Conservation (phyloP, 2,888 invertebrate species). For the Xanthia icteritia region DNA sequence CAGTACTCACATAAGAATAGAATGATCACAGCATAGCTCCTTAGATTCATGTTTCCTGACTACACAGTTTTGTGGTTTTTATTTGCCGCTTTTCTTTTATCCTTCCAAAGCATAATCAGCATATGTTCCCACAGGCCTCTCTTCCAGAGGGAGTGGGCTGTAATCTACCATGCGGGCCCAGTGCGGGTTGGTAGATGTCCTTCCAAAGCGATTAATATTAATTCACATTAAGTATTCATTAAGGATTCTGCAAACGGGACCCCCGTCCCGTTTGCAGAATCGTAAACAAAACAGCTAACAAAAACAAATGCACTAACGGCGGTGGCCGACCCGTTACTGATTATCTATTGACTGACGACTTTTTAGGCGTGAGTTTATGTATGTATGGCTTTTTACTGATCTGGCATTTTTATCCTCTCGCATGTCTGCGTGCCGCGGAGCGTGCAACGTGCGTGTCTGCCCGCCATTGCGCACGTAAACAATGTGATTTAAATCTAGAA, state of each 20-base stretch:
- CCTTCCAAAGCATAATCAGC: not conserved
- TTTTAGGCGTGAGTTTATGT: constrained; percentile 31
- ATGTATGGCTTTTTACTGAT: constrained; percentile 41
- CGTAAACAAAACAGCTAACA: not conserved
- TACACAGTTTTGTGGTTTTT: not conserved
- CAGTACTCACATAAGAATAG: too few species aligned
- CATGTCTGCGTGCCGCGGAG: constrained; percentile 21
- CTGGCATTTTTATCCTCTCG: constrained; percentile 20
- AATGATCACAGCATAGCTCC: not conserved
- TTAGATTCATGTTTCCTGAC: not conserved
- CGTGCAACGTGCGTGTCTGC: constrained; percentile 50
- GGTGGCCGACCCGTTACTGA: constrained; percentile 13
- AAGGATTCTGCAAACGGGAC: too few species aligned
- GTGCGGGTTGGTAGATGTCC: too few species aligned
- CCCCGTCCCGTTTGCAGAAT: constrained; percentile 4
- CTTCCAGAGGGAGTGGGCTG: too few species aligned
- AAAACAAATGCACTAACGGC: constrained; percentile 31
- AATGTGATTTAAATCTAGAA: constrained; percentile 51
- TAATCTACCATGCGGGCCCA: too few species aligned
- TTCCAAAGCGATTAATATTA: not conserved
- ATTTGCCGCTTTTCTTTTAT: not conserved
- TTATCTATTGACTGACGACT: constrained; percentile 20
- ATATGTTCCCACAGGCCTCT: too few species aligned
- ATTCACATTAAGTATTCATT: not conserved
- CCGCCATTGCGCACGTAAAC: constrained; percentile 41